Evolutionary conservation across 2,113 vertebrate species (phyloP).

Genomic region (Trichomycterus rosablanca): DNA sequence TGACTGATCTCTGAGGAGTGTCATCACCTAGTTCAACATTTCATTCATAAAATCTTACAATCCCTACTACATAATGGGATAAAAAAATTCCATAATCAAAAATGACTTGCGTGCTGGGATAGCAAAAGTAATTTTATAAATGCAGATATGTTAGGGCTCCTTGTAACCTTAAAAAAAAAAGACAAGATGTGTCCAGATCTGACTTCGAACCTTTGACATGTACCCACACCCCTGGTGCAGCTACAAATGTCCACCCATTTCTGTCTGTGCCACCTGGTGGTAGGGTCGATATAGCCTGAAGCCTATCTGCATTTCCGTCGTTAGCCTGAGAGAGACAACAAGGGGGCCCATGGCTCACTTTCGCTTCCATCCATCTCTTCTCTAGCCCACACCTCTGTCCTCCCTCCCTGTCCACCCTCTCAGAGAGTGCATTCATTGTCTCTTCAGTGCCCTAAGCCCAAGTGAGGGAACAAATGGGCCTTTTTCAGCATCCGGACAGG

Average conservation of each 20-base stretch:
- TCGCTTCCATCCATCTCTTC: not conserved
- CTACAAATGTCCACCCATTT: constrained; percentile 7
- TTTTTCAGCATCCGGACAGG: constrained; percentile 46
- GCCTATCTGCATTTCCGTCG: constrained; percentile 28
- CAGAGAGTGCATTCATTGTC: constrained; percentile 47
- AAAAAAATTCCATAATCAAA: too few relatives aligned
- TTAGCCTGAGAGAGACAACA: constrained; percentile 12
- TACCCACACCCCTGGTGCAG: not conserved
- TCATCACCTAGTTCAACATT: too few relatives aligned
- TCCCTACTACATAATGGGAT: too few relatives aligned
- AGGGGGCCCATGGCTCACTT: constrained; percentile 10
- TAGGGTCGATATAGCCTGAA: not conserved
- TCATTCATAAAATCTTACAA: too few relatives aligned
- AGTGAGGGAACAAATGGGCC: constrained; percentile 42
- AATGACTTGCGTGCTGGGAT: too few relatives aligned
- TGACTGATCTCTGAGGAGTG: too few relatives aligned
- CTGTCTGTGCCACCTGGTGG: not conserved
- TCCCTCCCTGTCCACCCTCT: constrained; percentile 17
- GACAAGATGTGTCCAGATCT: too few relatives aligned
- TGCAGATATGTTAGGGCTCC: too few relatives aligned
- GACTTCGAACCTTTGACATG: too few relatives aligned
- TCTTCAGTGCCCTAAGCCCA: constrained; percentile 28
- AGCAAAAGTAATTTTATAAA: too few relatives aligned
- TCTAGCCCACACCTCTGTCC: constrained; percentile 10
- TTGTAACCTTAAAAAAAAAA: too few relatives aligned